phyloP scores from a whole-genome alignment of 2,797 vertebrate genomes.

The Syndactyla subalaris region DNA sequence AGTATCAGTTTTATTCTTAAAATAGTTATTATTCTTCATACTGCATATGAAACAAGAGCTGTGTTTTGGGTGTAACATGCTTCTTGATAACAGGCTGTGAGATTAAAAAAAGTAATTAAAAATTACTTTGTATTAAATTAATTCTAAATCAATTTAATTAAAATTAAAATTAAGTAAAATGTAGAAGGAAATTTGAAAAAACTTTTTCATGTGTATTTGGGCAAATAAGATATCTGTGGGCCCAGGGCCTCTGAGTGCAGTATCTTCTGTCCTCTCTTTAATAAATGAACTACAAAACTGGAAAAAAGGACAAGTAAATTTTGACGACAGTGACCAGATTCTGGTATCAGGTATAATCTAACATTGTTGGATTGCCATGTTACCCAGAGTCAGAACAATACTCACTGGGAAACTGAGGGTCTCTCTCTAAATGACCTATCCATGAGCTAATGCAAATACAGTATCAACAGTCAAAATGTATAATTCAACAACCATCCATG shows the following conservation, averaged over 20 bases:
- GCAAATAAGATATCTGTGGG: background rate
- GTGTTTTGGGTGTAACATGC: background rate
- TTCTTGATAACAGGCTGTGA: background rate
- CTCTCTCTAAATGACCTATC: background rate
- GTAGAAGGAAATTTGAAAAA: background rate
- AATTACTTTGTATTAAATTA: background rate
- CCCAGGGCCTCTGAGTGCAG: background rate
- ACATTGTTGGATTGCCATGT: background rate
- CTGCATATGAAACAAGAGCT: slow-evolving; percentile 39
- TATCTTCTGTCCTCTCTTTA: background rate
- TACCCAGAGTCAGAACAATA: background rate
- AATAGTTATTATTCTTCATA: slow-evolving; percentile 56
- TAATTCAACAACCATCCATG: background rate
- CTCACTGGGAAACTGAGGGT: background rate
- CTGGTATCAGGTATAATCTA: background rate
- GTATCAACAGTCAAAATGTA: background rate
- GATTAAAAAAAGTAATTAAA: background rate
- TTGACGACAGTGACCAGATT: background rate
- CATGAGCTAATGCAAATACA: background rate
- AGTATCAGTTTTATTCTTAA: slow-evolving; percentile 52
- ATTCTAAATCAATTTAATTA: background rate
- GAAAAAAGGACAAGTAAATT: background rate
- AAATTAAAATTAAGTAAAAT: background rate
- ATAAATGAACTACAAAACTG: background rate
- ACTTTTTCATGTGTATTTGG: background rate